Evolutionary conservation across 2,113 vertebrate genomes (phyloP), one percentile per base, ranked within the genome.

Genomic region (Hypocryptadius cinnamomeus): DNA sequence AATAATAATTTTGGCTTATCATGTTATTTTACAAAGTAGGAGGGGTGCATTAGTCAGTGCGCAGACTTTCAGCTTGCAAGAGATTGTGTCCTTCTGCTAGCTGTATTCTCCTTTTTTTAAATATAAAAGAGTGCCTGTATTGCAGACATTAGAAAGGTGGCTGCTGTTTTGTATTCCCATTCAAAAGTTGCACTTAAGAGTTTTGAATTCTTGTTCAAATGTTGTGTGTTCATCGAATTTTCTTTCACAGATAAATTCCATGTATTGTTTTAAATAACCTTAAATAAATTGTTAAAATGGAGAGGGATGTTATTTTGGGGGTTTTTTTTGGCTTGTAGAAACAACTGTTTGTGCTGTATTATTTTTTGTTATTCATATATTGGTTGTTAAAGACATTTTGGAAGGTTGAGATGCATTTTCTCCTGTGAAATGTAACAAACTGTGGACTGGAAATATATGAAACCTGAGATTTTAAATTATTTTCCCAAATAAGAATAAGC

Each of bases 401-500:
- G 27, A 73, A 47, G 15, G 21, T 78, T 77, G 31, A 87, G 51
- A 48, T 37, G 30, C 5, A 23, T 72, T 92, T 91, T 54, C 30
- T 33, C 39, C 21, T 73, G 54, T 74, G 90, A 83, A 66, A 68
- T 71, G 8, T 83, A 87, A 93, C 66, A 82, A 93, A 87, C 37
- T 85, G n/a, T 60, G 44, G 16, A 37, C 48, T 60, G 14, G 33
- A 94, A 94, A 85, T 44, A 64, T 11, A 71, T 45, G 72, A 91
- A 85, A 83, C 15, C 20, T 68, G 44, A 85, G 51, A 11, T 54
- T 85, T 92, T 92, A 48, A 88, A 88, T 92, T 92, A 83, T 23
- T 85, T 93, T 18, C 35, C 59, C 17, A 39, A 63, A 89, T 76
- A 95, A 93, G 71, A 93, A 73, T 90, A 93, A 94, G 81, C 71